Percentiles rank a stretch among this genome's conserved stretches.
These are phyloP conservation scores for Pseudococcus viburni DNA, from an alignment of 2,888 invertebrate species.

Conservation along the genomic window DNA sequence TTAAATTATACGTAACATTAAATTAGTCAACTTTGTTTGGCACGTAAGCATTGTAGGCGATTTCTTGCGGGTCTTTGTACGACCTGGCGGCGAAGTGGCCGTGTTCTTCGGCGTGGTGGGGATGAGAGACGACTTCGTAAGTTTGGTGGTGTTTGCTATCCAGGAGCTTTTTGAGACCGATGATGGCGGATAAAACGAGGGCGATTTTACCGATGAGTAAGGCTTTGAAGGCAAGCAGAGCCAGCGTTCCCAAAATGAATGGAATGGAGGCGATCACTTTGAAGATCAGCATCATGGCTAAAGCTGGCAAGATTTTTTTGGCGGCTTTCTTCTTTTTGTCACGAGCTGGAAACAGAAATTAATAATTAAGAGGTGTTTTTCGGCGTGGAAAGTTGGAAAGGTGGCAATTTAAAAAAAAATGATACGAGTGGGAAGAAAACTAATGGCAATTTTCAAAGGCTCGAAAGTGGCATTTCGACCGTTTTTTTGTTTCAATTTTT, in stretches of 20 bases:
- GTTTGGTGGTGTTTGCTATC: slow-evolving; percentile 80
- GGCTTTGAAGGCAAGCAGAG: slow-evolving; percentile 87
- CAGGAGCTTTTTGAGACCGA: slow-evolving; percentile 85
- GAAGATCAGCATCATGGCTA: slow-evolving; percentile 83
- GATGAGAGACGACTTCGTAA: slow-evolving; percentile 81
- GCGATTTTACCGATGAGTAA: slow-evolving; percentile 88
- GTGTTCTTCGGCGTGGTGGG: slow-evolving; percentile 75
- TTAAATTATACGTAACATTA: neutral
- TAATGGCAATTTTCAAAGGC: too few species aligned
- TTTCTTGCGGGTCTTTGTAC: slow-evolving; percentile 78
- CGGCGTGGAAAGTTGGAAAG: neutral
- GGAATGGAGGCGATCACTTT: slow-evolving; percentile 86
- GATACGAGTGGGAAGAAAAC: too few species aligned
- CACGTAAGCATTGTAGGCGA: slow-evolving; percentile 81
- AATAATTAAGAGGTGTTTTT: neutral
- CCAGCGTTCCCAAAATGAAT: slow-evolving; percentile 82
- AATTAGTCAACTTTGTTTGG: slow-evolving; percentile 70
- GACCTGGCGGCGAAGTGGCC: slow-evolving; percentile 80
- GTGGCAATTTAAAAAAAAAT: neutral
- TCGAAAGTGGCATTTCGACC: too few species aligned
- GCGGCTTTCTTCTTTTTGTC: slow-evolving; percentile 89
- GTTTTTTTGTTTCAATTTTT: too few species aligned
- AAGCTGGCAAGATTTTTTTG: slow-evolving; percentile 82
- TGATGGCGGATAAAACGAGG: slow-evolving; percentile 81
- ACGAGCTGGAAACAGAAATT: slow-evolving; percentile 75